Percentiles rank a stretch among this genome's conserved stretches.
phyloP scores from a whole-genome alignment of 1,140 invertebrate species.

The Drosophila rhopaloa region DNA sequence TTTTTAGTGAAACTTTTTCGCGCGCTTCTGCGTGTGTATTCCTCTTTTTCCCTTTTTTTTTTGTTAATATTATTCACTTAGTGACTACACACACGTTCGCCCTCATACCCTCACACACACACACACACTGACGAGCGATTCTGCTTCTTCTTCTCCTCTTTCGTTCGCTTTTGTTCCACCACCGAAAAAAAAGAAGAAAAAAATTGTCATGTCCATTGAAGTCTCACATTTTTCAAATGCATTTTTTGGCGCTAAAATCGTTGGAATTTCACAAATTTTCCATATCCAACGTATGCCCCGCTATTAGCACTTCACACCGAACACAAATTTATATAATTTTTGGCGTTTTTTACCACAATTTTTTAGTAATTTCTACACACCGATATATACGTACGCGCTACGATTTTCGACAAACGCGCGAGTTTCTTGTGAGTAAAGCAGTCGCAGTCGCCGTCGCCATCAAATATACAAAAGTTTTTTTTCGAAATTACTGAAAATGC shows the following conservation, averaged over 20 bases:
- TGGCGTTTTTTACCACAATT: conserved; percentile 76
- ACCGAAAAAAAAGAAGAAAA: conserved; percentile 73
- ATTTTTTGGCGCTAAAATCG: conserved; percentile 70
- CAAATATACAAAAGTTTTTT: conserved; percentile 83
- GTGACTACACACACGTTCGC: conserved; percentile 37
- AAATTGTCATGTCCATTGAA: conserved; percentile 78
- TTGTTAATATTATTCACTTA: conserved; percentile 60
- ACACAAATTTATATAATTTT: conserved; percentile 73
- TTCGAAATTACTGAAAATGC: conserved; percentile 82
- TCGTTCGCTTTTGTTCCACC: conserved; percentile 70
- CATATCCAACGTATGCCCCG: conserved; percentile 31
- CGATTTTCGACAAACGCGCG: conserved; percentile 82
- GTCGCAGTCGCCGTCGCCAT: conserved; percentile 76
- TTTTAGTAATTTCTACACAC: conserved; percentile 83
- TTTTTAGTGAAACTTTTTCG: conserved; percentile 31
- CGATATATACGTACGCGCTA: conserved; percentile 81
- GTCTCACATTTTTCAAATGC: conserved; percentile 77
- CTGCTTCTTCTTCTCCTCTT: conserved; percentile 70
- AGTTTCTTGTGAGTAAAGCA: conserved; percentile 71
- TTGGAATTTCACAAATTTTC: conserved; percentile 39
- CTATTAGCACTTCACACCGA: conserved; percentile 46
- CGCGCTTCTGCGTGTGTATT: conserved; percentile 46
- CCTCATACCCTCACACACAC: conserved; percentile 37
- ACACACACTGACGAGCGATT: conserved; percentile 47
- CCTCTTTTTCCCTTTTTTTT: conserved; percentile 20